phyloP scores from a whole-genome alignment of 2,113 vertebrate genomes.

The Hymenochirus boettgeri region DNA sequence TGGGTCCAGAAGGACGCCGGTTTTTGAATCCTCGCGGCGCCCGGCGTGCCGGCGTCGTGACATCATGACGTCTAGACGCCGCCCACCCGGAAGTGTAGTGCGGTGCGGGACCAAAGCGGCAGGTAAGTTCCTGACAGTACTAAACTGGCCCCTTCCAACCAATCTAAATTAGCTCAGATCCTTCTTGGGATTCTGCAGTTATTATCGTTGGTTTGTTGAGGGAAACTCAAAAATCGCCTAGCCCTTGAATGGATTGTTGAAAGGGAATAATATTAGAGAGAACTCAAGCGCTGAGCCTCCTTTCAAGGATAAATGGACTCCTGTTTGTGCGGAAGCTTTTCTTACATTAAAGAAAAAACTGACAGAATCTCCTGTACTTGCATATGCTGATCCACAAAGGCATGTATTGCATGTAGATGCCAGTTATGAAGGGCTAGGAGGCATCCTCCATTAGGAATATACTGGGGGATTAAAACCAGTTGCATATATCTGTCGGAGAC shows the following conservation, averaged over 20 bases:
- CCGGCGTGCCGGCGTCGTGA: too few relatives aligned
- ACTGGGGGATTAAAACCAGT: neutral
- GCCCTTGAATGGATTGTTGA: neutral
- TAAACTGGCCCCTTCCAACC: neutral
- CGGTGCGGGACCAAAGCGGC: too few relatives aligned
- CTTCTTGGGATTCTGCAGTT: neutral
- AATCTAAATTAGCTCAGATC: neutral
- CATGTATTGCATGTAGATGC: neutral
- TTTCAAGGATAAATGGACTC: neutral
- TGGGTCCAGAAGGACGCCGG: too few relatives aligned
- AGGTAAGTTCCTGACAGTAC: too few relatives aligned
- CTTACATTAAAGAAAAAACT: neutral
- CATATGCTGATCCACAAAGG: neutral
- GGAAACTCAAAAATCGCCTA: neutral
- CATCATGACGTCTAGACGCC: too few relatives aligned
- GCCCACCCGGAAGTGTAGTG: too few relatives aligned
- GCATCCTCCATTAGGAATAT: neutral
- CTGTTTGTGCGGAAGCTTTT: neutral
- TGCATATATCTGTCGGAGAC: neutral
- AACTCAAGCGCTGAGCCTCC: neutral
- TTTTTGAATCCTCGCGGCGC: too few relatives aligned
- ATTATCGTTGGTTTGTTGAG: neutral
- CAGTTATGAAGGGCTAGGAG: neutral
- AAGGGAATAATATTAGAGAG: neutral
- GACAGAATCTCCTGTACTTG: neutral